Evolutionary conservation across 2,797 vertebrate genomes (phyloP), one percentile per base, ranked within the genome.

Genomic region (Danio tinwini): DNA sequence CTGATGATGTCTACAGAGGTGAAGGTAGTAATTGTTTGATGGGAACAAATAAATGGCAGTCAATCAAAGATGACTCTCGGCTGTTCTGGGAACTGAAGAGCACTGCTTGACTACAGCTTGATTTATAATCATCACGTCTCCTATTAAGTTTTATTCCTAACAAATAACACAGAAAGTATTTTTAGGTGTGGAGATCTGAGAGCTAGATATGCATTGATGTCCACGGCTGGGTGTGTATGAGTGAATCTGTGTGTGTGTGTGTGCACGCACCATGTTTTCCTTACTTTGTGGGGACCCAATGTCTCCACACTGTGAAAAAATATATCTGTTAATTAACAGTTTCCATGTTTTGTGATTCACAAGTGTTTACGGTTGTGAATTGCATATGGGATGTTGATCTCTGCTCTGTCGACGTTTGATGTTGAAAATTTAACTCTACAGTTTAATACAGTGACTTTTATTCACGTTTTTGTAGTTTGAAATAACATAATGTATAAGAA

Each of bases 181-280:
- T 16, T 10, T 47, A 47, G 6, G 56, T 61, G 71, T 74, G 56
- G 13, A 44, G 10, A 53, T 45, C 10, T 56, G 55, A 2, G 10
- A 13, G 21, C 13, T 61, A 2, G 39, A 17, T 55, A n/a, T 42
- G 19, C 44, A 71, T 65, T 58, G 47, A 64, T 61, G 75, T 68
- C 53, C 74, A 19, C 40, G 19, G 37, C 39, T 61, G 11, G 19
- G 47, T 69, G 21, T 62, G 64, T 62, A n/a, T 63, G 65, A 19
- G 50, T 75, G 62, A 39, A 47, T 19, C 78, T 52, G n/a, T n/a
- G n/a, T n/a, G 37, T 77, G 75, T 55, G 68, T 45, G 29, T 29
- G 29, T 1, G 29, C 29, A 29, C 29, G n/a, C n/a, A n/a, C n/a
- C n/a, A n/a, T 29, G 29, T 29, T 29, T 29, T 29, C 29, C 29